A percentile compares a stretch with the other conserved stretches of the same genome.
Evolutionary conservation across 2,113 vertebrate genomes (phyloP).

Genomic region (Cranoglanis bouderius): DNA sequence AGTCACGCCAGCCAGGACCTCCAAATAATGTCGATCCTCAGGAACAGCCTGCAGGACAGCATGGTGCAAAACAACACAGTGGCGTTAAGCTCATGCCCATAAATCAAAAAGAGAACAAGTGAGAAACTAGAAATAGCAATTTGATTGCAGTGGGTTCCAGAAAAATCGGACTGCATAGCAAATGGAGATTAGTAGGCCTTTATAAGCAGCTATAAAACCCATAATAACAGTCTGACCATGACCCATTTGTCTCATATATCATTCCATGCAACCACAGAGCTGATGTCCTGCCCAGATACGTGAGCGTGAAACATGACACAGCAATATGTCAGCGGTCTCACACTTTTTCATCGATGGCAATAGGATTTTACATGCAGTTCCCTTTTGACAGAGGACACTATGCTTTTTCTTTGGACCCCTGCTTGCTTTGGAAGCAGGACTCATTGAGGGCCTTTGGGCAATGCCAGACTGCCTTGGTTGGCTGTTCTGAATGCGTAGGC

Average conservation of each 20-base stretch:
- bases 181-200: conserved; percentile 17
- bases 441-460: conserved; percentile 34
- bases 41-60: conserved; percentile 32
- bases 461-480: conserved; percentile 50
- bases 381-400: conserved; percentile 48
- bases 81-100: neutral
- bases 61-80: conserved; percentile 38
- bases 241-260: neutral
- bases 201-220: conserved; percentile 13
- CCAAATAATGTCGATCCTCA: conserved; percentile 25
- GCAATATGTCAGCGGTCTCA: conserved; percentile 6
- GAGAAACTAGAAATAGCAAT: conserved; percentile 12
- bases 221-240: neutral
- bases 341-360: conserved; percentile 22
- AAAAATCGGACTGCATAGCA: neutral
- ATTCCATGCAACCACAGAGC: neutral
- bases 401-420: conserved; percentile 43
- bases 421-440: conserved; percentile 44
- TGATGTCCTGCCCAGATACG: neutral
- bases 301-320: conserved; percentile 15
- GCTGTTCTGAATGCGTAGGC: conserved; percentile 49
- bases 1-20: conserved; percentile 35
- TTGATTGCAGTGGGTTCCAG: neutral
- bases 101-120: conserved; percentile 32
- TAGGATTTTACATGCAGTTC: conserved; percentile 30